Conservation (phyloP, 2,797 vertebrate species). For the Myotis pilosus region DNA sequence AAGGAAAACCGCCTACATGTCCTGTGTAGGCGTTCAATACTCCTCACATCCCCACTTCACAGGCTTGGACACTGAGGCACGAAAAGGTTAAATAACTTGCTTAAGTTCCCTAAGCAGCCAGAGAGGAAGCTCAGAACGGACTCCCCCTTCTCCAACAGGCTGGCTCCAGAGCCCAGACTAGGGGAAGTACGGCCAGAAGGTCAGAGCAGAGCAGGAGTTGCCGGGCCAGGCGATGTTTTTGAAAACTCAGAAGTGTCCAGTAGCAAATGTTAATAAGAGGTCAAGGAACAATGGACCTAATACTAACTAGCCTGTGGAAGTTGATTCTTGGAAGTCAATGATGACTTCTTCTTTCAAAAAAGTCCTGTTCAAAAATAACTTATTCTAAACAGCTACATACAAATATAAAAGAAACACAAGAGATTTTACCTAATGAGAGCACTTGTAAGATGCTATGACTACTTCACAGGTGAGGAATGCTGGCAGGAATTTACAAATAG, state of each 20-base stretch:
- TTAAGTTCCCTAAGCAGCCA: not conserved
- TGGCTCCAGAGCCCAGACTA: not conserved
- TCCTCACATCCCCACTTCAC: not conserved
- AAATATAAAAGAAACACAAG: not conserved
- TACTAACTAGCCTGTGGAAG: not conserved
- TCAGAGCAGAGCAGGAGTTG: not conserved
- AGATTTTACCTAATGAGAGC: not conserved
- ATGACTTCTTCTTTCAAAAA: not conserved
- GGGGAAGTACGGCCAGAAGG: not conserved
- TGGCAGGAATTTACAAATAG: not conserved
- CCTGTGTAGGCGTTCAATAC: not conserved
- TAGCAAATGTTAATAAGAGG: not conserved
- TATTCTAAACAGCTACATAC: not conserved
- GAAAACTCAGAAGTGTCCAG: not conserved
- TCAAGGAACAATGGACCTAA: too few species aligned
- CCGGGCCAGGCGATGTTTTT: not conserved
- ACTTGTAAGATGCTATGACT: not conserved
- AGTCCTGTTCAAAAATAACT: not conserved
- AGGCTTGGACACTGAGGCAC: not conserved
- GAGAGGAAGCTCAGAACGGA: not conserved
- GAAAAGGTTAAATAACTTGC: not conserved
- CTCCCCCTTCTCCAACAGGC: too few species aligned
- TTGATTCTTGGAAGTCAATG: not conserved
- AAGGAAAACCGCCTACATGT: not conserved
- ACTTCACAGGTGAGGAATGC: not conserved